Conservation (phyloP, 2,888 invertebrate species). For the Dryocosmus kuriphilus region DNA sequence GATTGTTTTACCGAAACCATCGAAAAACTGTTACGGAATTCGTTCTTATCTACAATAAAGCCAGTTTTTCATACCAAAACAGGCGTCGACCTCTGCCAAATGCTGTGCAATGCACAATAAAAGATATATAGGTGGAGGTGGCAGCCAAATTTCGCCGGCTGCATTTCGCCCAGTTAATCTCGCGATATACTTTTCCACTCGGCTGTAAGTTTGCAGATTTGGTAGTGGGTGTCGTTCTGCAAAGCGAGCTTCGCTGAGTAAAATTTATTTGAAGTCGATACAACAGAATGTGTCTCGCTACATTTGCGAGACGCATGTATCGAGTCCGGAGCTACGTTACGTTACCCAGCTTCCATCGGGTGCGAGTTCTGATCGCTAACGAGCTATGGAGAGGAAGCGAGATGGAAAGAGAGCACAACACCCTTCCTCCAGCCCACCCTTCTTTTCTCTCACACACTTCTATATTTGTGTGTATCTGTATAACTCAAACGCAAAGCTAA, state of each 20-base stretch:
- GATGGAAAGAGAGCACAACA: slow-evolving; percentile 36
- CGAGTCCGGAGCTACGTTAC: slow-evolving; percentile 45
- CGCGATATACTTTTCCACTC: slow-evolving; percentile 55
- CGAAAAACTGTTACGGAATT: background rate
- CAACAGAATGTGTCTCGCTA: slow-evolving; percentile 55
- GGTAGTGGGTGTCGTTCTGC: slow-evolving; percentile 45
- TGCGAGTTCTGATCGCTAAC: slow-evolving; percentile 49
- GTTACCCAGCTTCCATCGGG: slow-evolving; percentile 44
- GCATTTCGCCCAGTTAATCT: slow-evolving; percentile 58
- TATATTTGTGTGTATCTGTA: slow-evolving; percentile 40
- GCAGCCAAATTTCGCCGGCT: slow-evolving; percentile 56
- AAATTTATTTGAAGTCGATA: slow-evolving; percentile 60
- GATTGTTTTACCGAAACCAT: slow-evolving; percentile 4
- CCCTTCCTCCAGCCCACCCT: slow-evolving; percentile 26
- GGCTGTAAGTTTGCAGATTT: slow-evolving; percentile 53
- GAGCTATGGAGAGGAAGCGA: slow-evolving; percentile 45
- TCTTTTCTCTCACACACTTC: slow-evolving; percentile 2
- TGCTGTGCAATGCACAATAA: slow-evolving; percentile 29
- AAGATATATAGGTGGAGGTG: slow-evolving; percentile 46
- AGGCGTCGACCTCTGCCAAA: slow-evolving; percentile 32
- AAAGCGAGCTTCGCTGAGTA: slow-evolving; percentile 43
- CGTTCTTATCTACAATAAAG: slow-evolving; percentile 36
- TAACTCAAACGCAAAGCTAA: slow-evolving; percentile 70
- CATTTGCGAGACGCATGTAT: slow-evolving; percentile 49
- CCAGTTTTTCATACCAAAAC: slow-evolving; percentile 22